Evolutionary conservation across 2,113 vertebrate genomes (phyloP), one percentile per base, ranked within the genome.

Genomic region (Nesogale talazaci): DNA sequence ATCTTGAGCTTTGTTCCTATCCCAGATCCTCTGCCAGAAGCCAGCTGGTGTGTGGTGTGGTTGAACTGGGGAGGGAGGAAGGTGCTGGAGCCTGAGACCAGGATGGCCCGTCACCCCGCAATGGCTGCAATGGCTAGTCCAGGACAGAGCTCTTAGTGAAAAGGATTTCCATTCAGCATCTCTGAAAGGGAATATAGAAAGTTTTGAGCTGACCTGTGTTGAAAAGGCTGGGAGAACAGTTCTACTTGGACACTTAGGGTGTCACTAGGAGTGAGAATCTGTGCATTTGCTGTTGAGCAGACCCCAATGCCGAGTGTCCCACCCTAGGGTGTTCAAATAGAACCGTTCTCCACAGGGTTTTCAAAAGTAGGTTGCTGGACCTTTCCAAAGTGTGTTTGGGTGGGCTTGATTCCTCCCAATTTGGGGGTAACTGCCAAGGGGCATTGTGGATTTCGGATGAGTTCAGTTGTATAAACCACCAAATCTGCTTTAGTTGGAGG

Each of bases 151-250:
- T 96, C 36, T 92, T 34, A 52, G 85, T 88, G 82, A 78, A 94
- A 94, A 95, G n/a, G 70, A 36, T 94, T 94, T 92, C 87, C 59
- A 91, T 90, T 76, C 82, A 72, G 38, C 17, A 80, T 80, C 84
- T 76, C 88, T 89, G 91, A 90, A 96, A 94, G 91, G 34, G 38
- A 70, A 94, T 94, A 36, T n/a, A 83, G 75, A 94, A 92, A 92
- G 77, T 22, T 69, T 6, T 57, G 14, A 74, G 29, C 80, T 83
- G 72, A n/a, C n/a, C n/a, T n/a, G n/a, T n/a, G n/a, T n/a, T n/a
- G n/a, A n/a, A n/a, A n/a, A n/a, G n/a, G n/a, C n/a, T n/a, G n/a
- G n/a, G n/a, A n/a, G n/a, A n/a, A n/a, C n/a, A n/a, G n/a, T n/a
- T n/a, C n/a, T n/a, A n/a, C n/a, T n/a, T n/a, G n/a, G n/a, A n/a